Evolutionary conservation across 2,113 vertebrate genomes (phyloP).

Genomic region (Odobenus rosmarus): DNA sequence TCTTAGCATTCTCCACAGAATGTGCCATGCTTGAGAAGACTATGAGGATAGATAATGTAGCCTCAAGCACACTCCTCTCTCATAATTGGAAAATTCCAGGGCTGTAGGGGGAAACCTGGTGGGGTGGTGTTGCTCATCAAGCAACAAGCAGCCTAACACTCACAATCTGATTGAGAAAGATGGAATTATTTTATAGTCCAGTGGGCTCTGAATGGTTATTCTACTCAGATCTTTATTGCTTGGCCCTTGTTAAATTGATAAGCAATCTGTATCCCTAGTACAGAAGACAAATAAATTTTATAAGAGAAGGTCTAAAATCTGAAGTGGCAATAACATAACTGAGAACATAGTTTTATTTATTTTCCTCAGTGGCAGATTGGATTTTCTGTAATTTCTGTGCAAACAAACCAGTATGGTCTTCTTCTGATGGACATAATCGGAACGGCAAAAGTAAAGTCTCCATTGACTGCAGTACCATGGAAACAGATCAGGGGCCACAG

Average conservation of each 20-base stretch:
- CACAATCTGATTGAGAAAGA: neutral
- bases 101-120: neutral
- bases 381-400: neutral
- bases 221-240: constrained; percentile 1
- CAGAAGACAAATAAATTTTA: neutral
- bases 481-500: neutral
- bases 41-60: neutral
- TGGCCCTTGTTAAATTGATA: constrained; percentile 55
- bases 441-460: neutral
- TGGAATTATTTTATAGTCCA: neutral
- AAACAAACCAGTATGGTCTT: neutral
- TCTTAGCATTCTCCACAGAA: neutral
- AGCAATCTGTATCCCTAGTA: neutral
- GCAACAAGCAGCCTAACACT: neutral
- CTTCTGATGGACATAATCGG: neutral
- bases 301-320: constrained; percentile 28
- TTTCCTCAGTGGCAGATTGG: neutral
- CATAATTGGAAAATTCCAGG: neutral
- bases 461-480: neutral
- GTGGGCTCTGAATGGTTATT: neutral
- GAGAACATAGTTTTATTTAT: neutral
- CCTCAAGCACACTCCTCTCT: neutral
- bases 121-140: neutral
- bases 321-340: neutral
- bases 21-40: neutral